Conservation (phyloP, 2,888 invertebrate species). For the Dolichopus griseipennis region DNA sequence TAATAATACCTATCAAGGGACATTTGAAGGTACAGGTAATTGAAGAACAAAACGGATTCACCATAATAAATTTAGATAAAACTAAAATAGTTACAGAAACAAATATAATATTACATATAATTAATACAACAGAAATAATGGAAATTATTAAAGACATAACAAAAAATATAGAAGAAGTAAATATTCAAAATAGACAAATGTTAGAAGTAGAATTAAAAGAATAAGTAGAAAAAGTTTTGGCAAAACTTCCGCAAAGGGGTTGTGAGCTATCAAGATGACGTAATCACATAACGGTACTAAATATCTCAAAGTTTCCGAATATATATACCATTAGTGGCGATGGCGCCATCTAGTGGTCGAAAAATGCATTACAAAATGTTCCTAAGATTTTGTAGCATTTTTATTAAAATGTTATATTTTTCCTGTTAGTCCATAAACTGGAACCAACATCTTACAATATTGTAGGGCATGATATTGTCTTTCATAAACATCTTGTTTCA, state of each 20-base stretch:
- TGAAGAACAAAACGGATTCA: neutral
- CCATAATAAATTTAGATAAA: neutral
- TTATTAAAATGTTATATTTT: no score
- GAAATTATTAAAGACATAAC: neutral
- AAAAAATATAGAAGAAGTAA: slow-evolving; percentile 9
- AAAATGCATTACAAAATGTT: no score
- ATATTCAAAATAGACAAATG: slow-evolving; percentile 8
- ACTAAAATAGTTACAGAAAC: slow-evolving; percentile 5
- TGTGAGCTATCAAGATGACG: no score
- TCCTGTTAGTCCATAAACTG: no score
- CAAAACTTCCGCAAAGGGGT: neutral
- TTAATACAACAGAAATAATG: slow-evolving; percentile 9
- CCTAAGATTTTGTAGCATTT: no score
- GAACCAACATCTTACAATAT: no score
- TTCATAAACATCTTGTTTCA: no score
- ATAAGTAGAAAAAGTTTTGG: neutral
- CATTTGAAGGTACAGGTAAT: slow-evolving; percentile 7
- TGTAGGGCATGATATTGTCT: no score
- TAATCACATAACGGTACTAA: no score
- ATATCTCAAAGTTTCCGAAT: no score
- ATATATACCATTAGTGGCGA: no score
- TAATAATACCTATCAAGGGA: slow-evolving; percentile 6
- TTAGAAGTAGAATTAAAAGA: slow-evolving; percentile 10
- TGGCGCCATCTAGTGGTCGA: no score
- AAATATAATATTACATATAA: slow-evolving; percentile 7